Evolutionary conservation across 2,113 vertebrate genomes (phyloP), one percentile per base, ranked within the genome.

Genomic region (Gallinago undulata): DNA sequence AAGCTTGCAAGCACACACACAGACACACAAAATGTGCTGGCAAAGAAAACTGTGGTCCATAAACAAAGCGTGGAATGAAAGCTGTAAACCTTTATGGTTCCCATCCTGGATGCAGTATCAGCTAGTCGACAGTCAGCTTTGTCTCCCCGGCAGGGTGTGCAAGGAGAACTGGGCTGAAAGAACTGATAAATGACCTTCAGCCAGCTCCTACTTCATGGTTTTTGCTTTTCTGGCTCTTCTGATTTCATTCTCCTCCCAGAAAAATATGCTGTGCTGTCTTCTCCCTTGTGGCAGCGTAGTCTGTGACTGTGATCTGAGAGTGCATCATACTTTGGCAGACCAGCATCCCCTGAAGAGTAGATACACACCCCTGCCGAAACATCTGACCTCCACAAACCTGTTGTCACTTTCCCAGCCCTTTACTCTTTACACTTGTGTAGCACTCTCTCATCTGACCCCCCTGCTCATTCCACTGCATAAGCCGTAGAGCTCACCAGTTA

Each of bases 191-290:
- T 63, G 13, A 72, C 41, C 22, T 75, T 64, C 79, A 68, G 48
- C 50, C 35, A 90, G 68, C 23, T 90, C 47, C 82, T 60, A 27
- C 23, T 27, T 77, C 51, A 30, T 35, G 10, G 51, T 12, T 83
- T 78, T 16, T 81, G 33, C 27, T 76, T 81, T 93, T 67, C 79
- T 90, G 81, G n/a, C 57, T 76, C 48, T 91, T 77, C 63, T 91
- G 25, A 59, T 93, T 92, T 84, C 30, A 15, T 89, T 60, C 35
- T 82, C 10, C 53, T 84, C 60, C 23, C 35, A 51, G 43, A 92
- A 92, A 84, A 90, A 64, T 27, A 92, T 5, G 3, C 43, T 64
- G 10, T 56, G 27, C 8, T 80, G 4, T 68, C 64, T 39, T 80
- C 19, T 94, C 67, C 39, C 28, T 73, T 84, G 69, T 72, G 69